phyloP scores from a whole-genome alignment of 2,888 invertebrate genomes.

The Chaetogeoica ovagalla region DNA sequence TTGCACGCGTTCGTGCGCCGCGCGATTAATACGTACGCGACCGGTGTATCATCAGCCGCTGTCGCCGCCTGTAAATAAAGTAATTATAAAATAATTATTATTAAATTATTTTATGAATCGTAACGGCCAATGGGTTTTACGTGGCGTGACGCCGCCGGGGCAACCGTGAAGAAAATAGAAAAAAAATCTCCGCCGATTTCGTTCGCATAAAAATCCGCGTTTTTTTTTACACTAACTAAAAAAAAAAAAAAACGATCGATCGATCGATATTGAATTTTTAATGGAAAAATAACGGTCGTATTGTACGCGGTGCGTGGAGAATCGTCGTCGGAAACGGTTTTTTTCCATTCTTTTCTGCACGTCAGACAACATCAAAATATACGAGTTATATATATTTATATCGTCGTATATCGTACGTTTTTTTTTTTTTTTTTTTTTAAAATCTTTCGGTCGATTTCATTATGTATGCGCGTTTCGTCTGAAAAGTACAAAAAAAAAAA shows the following conservation, averaged over 20 bases:
- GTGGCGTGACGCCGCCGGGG: constrained; percentile 5
- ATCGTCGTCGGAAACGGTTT: constrained; percentile 12
- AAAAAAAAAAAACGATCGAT: not conserved
- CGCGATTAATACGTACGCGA: no score
- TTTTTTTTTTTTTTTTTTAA: no score
- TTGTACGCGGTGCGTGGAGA: constrained; percentile 26
- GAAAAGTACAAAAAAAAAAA: no score
- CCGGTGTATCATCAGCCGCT: no score
- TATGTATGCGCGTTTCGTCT: no score
- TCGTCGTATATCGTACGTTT: no score
- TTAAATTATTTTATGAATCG: not conserved
- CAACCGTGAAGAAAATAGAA: constrained; percentile 26
- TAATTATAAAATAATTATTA: constrained; percentile 24
- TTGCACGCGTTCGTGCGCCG: no score
- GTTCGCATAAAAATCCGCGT: constrained; percentile 19
- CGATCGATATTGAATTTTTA: constrained; percentile 47
- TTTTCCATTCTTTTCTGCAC: constrained; percentile 1
- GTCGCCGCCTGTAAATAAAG: constrained; percentile 1
- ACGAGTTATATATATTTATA: no score
- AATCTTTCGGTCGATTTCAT: not conserved
- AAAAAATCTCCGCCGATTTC: constrained; percentile 18
- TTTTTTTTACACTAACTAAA: not conserved
- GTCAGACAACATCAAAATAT: not conserved
- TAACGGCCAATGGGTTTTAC: not conserved
- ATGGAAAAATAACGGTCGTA: constrained; percentile 42